phyloP scores from a whole-genome alignment of 2,797 vertebrate genomes.

The Catharus ustulatus region DNA sequence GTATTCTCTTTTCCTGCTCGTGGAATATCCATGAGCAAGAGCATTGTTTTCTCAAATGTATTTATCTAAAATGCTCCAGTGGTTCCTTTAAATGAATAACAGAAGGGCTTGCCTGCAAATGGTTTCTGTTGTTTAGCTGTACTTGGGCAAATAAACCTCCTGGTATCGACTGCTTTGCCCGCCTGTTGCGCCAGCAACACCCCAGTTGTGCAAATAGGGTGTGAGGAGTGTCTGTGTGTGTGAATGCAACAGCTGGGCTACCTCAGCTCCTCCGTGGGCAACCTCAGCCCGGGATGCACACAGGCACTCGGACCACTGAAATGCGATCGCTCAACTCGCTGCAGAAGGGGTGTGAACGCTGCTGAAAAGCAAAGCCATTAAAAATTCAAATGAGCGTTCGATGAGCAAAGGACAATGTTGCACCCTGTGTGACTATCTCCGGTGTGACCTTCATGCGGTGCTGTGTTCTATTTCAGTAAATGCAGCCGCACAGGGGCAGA shows the following conservation, averaged over 20 bases:
- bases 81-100: conserved; percentile 19
- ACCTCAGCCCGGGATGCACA: neutral
- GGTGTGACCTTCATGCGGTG: conserved; percentile 51
- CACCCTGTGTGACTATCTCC: conserved; percentile 10
- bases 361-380: conserved; percentile 44
- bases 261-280: neutral
- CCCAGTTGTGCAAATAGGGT: neutral
- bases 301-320: rapidly evolving
- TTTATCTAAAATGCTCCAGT: neutral
- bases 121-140: conserved; percentile 3
- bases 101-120: conserved; percentile 14
- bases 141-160: conserved; percentile 15
- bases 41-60: neutral
- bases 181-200: conserved; percentile 34
- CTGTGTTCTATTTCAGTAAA: conserved; percentile 32
- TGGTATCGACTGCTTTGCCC: neutral
- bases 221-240: neutral
- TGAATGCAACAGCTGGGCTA: conserved; percentile 1
- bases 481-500: neutral
- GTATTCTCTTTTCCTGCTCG: neutral
- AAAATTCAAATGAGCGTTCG: conserved; percentile 58
- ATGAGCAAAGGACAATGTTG: conserved; percentile 50
- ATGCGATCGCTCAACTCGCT: rapidly evolving
- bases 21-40: conserved; percentile 12
- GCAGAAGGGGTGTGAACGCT: neutral